These are phyloP conservation scores for Himalopsyche kuldschensis DNA, from an alignment of 2,888 invertebrate species.

Conservation along the genomic window DNA sequence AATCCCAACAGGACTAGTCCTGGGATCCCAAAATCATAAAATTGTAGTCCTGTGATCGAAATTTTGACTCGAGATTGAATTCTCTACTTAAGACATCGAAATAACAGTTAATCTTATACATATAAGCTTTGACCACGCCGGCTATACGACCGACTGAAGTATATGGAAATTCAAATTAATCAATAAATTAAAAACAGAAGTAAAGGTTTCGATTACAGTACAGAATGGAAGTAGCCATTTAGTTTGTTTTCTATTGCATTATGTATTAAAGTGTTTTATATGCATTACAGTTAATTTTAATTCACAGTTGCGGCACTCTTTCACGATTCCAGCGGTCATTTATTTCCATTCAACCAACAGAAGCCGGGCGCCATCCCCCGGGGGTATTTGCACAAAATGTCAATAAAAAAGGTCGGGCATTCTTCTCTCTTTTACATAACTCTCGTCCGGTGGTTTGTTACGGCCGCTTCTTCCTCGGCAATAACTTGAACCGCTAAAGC, in stretches of 20 bases:
- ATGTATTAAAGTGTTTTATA: background rate
- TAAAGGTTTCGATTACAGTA: too few species aligned
- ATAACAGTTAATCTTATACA: too few species aligned
- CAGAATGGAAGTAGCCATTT: background rate
- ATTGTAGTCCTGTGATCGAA: too few species aligned
- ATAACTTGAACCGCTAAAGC: constrained; percentile 18
- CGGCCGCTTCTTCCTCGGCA: constrained; percentile 9
- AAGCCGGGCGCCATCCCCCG: background rate
- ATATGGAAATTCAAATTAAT: too few species aligned
- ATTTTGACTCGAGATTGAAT: too few species aligned
- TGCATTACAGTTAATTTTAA: background rate
- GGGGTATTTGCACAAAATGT: constrained; percentile 36
- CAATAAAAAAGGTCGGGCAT: constrained; percentile 37
- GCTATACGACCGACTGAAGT: too few species aligned
- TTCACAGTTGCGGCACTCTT: background rate
- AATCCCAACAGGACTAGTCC: too few species aligned
- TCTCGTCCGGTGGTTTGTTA: constrained; percentile 8
- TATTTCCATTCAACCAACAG: constrained; percentile 11
- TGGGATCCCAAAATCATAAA: too few species aligned
- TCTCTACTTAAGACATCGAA: too few species aligned
- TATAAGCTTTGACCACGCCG: too few species aligned
- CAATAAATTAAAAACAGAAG: too few species aligned
- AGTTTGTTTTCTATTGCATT: background rate
- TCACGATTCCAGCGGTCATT: constrained; percentile 2
- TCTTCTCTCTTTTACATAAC: constrained; percentile 22